Evolutionary conservation across 2,888 invertebrate genomes (phyloP).

Genomic region (Leucophenga maculata): DNA sequence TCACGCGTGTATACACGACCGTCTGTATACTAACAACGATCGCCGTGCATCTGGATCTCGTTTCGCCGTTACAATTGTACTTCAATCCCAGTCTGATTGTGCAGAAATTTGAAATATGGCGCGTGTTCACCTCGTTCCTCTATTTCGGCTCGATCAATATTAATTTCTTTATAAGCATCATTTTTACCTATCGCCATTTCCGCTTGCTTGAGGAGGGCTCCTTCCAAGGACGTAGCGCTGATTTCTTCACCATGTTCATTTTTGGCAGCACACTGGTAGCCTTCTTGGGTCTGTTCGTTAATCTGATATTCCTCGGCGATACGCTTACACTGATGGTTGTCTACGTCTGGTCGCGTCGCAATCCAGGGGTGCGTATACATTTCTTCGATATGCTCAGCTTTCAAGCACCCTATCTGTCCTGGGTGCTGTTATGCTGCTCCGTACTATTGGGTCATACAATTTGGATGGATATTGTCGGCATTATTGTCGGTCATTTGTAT

Average conservation of each 20-base stretch:
- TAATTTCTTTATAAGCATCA: conserved; percentile 99
- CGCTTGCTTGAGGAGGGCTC: conserved; percentile 99
- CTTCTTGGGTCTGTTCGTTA: conserved; percentile 97
- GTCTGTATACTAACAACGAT: conserved; percentile 97
- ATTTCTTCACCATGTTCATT: conserved; percentile 99
- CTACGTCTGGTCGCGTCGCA: conserved; percentile 97
- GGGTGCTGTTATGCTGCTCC: conserved; percentile 97
- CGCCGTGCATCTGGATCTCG: conserved; percentile 96
- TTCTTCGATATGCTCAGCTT: conserved; percentile 97
- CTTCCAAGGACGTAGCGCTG: conserved; percentile 95
- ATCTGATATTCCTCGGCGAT: conserved; percentile 97
- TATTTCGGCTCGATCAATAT: conserved; percentile 99
- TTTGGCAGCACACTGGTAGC: conserved; percentile 93
- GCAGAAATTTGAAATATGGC: conserved; percentile 94
- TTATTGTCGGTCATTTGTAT: conserved; percentile 98
- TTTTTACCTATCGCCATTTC: conserved; percentile 99
- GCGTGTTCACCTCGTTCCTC: conserved; percentile 95
- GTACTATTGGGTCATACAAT: conserved; percentile 96
- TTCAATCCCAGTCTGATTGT: conserved; percentile 97
- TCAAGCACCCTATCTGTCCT: conserved; percentile 98
- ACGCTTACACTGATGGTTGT: conserved; percentile 99
- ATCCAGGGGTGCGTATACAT: conserved; percentile 96
- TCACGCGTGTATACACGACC: conserved; percentile 96
- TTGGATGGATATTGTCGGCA: conserved; percentile 97
- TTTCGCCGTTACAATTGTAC: conserved; percentile 97